A percentile compares a stretch with the other conserved stretches of the same genome.
Evolutionary conservation across 2,113 vertebrate species (phyloP).

Genomic region (Petromus typicus): DNA sequence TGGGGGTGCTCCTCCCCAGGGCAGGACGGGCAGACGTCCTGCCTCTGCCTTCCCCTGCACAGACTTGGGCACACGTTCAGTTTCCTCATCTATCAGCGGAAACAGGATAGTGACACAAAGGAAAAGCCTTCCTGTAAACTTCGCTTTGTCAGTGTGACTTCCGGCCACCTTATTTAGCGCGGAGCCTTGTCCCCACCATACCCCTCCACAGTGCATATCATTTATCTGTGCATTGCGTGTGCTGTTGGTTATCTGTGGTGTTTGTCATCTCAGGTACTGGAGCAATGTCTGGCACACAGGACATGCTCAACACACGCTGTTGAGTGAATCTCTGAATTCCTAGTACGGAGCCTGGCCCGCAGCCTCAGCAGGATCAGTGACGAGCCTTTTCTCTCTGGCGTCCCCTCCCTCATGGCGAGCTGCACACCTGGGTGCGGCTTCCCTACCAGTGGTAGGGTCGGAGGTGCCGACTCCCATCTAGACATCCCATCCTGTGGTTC

Average conservation of each 20-base stretch:
- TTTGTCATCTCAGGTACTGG: fast-evolving
- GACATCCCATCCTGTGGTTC: no score
- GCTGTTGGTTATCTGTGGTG: fast-evolving
- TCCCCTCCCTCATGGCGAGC: background rate
- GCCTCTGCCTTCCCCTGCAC: background rate
- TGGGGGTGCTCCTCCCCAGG: background rate
- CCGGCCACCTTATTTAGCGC: background rate
- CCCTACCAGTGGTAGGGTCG: background rate
- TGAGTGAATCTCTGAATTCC: fast-evolving
- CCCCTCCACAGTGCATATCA: no score
- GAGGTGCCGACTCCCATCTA: background rate
- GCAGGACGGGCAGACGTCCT: background rate
- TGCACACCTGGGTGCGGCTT: background rate
- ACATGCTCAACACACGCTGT: background rate
- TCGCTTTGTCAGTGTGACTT: background rate
- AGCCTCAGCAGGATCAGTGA: no score
- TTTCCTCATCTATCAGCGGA: no score
- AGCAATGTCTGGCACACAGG: background rate
- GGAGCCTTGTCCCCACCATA: fast-evolving
- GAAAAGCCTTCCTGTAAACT: background rate
- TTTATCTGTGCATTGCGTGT: background rate
- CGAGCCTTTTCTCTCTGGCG: background rate
- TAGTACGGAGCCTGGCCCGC: fast-evolving
- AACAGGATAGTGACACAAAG: background rate
- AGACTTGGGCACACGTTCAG: background rate